Percentiles rank a stretch among this genome's conserved stretches.
phyloP scores from a whole-genome alignment of 2,888 invertebrate species.

The Synanthedon myopaeformis region DNA sequence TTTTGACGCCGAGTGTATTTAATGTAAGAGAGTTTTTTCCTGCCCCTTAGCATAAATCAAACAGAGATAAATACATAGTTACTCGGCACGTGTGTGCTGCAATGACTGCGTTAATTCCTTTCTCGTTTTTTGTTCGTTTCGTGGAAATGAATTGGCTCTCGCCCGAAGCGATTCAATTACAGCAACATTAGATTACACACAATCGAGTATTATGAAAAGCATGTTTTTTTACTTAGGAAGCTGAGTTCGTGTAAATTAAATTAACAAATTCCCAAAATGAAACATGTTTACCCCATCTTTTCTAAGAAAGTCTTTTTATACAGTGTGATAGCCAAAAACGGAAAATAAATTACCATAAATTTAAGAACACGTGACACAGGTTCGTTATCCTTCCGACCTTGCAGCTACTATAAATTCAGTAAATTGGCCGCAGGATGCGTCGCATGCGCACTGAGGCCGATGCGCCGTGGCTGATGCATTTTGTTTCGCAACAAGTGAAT shows the following conservation, averaged over 20 bases:
- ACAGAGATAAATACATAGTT: too few species aligned
- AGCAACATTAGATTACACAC: slow-evolving; percentile 30
- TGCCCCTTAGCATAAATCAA: too few species aligned
- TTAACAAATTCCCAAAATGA: too few species aligned
- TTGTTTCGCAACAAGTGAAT: slow-evolving; percentile 24
- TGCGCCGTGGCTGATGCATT: slow-evolving; percentile 26
- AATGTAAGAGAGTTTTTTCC: too few species aligned
- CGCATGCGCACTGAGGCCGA: slow-evolving; percentile 47
- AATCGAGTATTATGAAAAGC: slow-evolving; percentile 33
- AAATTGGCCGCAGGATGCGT: slow-evolving; percentile 49
- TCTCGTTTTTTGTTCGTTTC: slow-evolving; percentile 19
- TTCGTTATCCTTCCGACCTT: slow-evolving; percentile 66
- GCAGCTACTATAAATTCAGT: slow-evolving; percentile 60
- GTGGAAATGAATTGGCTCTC: slow-evolving; percentile 22
- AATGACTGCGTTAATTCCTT: slow-evolving; percentile 18
- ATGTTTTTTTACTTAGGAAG: slow-evolving; percentile 1
- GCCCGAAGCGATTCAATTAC: slow-evolving; percentile 42
- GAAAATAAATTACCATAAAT: background rate
- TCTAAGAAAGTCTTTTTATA: too few species aligned
- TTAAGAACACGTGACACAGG: slow-evolving; percentile 22
- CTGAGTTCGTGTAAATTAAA: too few species aligned
- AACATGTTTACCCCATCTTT: too few species aligned
- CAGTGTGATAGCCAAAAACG: too few species aligned
- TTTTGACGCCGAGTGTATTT: too few species aligned
- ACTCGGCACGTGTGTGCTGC: slow-evolving; percentile 13